phyloP scores from a whole-genome alignment of 2,888 invertebrate genomes.

The Augiades crinisus region DNA sequence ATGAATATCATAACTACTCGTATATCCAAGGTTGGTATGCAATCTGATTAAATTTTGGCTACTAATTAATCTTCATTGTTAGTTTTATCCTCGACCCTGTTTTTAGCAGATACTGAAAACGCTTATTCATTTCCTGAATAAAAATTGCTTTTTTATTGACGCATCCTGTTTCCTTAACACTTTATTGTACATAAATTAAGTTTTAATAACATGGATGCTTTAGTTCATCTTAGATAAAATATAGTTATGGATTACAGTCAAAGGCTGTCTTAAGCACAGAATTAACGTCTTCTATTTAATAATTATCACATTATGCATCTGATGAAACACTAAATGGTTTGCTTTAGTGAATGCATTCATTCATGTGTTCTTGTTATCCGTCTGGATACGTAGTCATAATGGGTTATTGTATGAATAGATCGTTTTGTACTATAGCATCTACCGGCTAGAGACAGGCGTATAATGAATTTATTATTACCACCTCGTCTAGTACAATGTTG shows the following conservation, averaged over 20 bases:
- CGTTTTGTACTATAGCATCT: slow-evolving; percentile 1
- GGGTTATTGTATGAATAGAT: slow-evolving; percentile 11
- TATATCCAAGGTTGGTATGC: not conserved
- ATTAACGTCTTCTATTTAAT: no score
- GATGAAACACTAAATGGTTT: not conserved
- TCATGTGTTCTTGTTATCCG: not conserved
- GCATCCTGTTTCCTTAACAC: not conserved
- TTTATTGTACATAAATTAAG: no score
- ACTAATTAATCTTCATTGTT: slow-evolving; percentile 14
- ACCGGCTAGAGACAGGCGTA: slow-evolving; percentile 8
- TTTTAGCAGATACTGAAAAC: slow-evolving; percentile 5
- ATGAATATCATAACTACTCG: no score
- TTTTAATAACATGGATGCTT: no score
- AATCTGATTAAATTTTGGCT: not conserved
- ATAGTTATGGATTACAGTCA: no score
- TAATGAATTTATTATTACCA: slow-evolving; percentile 23
- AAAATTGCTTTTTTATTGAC: not conserved
- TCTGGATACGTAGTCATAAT: slow-evolving; percentile 11
- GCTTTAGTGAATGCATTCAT: not conserved
- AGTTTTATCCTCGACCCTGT: slow-evolving; percentile 16
- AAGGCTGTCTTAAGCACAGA: no score
- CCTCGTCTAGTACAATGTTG: slow-evolving; percentile 15
- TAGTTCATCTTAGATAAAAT: no score
- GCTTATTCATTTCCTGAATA: slow-evolving; percentile 6
- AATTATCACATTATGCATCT: not conserved